A percentile compares a stretch with the other conserved stretches of the same genome.
Evolutionary conservation across 2,888 invertebrate species (phyloP).

Genomic region (Idaea aversata): DNA sequence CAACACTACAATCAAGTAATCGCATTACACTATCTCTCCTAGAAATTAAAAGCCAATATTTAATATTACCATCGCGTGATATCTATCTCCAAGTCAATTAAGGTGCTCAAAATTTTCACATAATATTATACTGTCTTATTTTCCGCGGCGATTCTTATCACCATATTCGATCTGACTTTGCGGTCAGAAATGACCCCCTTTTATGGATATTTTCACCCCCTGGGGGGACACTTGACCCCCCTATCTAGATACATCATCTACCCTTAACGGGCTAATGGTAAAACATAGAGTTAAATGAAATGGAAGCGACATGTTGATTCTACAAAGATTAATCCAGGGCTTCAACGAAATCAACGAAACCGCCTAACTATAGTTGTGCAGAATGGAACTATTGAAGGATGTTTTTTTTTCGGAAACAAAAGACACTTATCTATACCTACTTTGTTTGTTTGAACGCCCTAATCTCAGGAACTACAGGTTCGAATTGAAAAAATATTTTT

Average conservation of each 20-base stretch:
- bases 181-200: constrained; percentile 75
- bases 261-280: constrained; percentile 74
- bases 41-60: constrained; percentile 69
- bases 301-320: constrained; percentile 39
- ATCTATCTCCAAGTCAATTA: constrained; percentile 73
- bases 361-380: too few relatives aligned
- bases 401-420: too few relatives aligned
- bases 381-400: too few relatives aligned
- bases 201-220: constrained; percentile 77
- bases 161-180: constrained; percentile 72
- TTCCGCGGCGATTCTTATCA: constrained; percentile 64
- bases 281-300: constrained; percentile 43
- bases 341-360: too few relatives aligned
- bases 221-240: constrained; percentile 77
- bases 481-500: too few relatives aligned
- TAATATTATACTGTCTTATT: constrained; percentile 75
- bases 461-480: too few relatives aligned
- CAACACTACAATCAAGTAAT: constrained; percentile 37
- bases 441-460: too few relatives aligned
- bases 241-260: constrained; percentile 78
- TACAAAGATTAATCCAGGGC: too few relatives aligned
- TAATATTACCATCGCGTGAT: constrained; percentile 59
- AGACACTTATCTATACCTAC: too few relatives aligned
- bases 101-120: constrained; percentile 68
- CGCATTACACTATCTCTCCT: constrained; percentile 36